A percentile compares a stretch with the other conserved stretches of the same genome.
These are phyloP conservation scores for Eumaeus atala DNA, from an alignment of 1,140 invertebrate genomes.

Conservation along the genomic window DNA sequence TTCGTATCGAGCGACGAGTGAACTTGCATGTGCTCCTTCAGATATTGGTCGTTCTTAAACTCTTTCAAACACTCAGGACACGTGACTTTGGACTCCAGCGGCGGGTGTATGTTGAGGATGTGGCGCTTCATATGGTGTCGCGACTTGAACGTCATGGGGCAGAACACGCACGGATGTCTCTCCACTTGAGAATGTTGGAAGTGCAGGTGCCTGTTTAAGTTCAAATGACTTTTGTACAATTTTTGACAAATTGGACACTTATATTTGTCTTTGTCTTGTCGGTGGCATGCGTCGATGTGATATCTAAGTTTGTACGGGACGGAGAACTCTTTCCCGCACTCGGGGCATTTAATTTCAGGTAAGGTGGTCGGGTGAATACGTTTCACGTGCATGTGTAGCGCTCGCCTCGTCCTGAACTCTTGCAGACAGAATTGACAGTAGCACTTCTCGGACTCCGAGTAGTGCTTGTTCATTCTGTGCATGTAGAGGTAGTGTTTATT, in stretches of 20 bases:
- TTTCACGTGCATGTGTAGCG: constrained; percentile 58
- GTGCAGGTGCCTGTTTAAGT: constrained; percentile 53
- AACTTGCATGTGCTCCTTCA: constrained; percentile 64
- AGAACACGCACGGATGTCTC: constrained; percentile 58
- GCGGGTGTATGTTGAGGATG: constrained; percentile 61
- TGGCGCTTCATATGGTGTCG: constrained; percentile 61
- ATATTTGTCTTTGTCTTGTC: constrained; percentile 45
- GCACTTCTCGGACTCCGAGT: constrained; percentile 57
- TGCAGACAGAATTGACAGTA: constrained; percentile 63
- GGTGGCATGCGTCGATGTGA: constrained; percentile 50
- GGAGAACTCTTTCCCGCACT: constrained; percentile 55
- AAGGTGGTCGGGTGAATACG: constrained; percentile 50
- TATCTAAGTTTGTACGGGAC: constrained; percentile 58
- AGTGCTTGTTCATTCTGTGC: constrained; percentile 66
- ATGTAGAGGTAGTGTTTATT: constrained; percentile 67
- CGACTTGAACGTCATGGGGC: constrained; percentile 59
- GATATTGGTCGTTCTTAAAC: constrained; percentile 65
- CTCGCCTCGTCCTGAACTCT: constrained; percentile 53
- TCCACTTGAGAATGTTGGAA: constrained; percentile 54
- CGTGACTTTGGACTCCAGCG: constrained; percentile 59
- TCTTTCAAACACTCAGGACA: constrained; percentile 62
- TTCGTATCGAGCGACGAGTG: constrained; percentile 55
- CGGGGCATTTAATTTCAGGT: constrained; percentile 54
- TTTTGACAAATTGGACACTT: constrained; percentile 60
- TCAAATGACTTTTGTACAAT: constrained; percentile 52